Conservation (phyloP, 1,140 invertebrate species). For the Ptiloglossa arizonensis region DNA sequence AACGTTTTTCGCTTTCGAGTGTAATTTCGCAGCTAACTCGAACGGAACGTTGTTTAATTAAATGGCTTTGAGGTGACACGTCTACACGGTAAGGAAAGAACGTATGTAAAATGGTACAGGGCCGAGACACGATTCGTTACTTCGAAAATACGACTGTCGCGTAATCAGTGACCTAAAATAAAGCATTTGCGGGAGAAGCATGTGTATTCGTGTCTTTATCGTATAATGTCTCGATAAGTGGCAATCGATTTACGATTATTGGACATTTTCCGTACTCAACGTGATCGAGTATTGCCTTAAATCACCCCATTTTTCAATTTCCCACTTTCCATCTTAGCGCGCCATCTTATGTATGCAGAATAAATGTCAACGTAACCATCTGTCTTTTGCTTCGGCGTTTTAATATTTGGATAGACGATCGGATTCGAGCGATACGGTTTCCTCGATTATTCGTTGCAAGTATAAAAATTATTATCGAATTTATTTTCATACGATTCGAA, state of each 20-base stretch:
- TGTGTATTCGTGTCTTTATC: neutral
- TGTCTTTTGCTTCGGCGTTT: neutral
- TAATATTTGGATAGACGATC: neutral
- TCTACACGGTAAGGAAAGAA: neutral
- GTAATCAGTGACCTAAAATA: neutral
- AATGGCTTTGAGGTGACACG: neutral
- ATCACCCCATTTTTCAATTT: neutral
- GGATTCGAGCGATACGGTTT: neutral
- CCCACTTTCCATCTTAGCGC: neutral
- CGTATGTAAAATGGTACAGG: neutral
- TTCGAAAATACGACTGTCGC: constrained; percentile 4
- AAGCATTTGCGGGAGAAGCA: neutral
- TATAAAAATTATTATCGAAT: neutral
- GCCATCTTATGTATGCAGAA: neutral
- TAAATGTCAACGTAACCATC: constrained; percentile 1
- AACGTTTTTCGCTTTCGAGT: neutral
- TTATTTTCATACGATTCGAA: neutral
- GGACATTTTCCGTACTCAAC: constrained; percentile 10
- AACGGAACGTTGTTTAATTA: neutral
- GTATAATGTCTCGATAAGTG: constrained; percentile 10
- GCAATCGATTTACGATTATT: constrained; percentile 34
- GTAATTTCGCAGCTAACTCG: neutral
- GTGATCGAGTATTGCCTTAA: constrained; percentile 24
- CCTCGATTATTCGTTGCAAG: neutral
- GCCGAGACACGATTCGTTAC: neutral